These are phyloP conservation scores for Rhabdophis nuchalis DNA, from an alignment of 2,797 vertebrate species.

Conservation along the genomic window DNA sequence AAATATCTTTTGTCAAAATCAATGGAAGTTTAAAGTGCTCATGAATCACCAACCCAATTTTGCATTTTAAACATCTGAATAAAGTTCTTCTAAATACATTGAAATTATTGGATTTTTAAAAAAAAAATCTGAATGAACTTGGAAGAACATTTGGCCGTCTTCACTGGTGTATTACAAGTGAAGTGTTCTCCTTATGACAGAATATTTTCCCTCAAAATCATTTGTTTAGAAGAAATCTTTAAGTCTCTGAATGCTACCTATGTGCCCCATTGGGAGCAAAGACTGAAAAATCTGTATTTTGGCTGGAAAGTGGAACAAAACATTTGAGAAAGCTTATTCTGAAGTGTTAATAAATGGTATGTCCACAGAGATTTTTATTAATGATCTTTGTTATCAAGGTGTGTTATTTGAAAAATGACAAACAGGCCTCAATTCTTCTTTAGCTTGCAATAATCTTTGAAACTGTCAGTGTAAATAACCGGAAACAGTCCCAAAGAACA, in stretches of 20 bases:
- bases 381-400: constrained; percentile 25
- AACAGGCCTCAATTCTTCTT: neutral
- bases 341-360: constrained; percentile 25
- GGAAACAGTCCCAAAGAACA: neutral
- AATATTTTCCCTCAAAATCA: neutral
- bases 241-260: neutral
- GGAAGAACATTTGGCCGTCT: neutral
- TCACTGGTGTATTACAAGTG: neutral
- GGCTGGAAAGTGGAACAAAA: constrained; percentile 28
- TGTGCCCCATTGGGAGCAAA: neutral
- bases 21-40: neutral
- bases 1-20: neutral
- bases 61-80: neutral
- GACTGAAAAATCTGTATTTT: constrained; percentile 4
- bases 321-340: constrained; percentile 30
- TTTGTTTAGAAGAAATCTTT: neutral
- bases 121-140: neutral
- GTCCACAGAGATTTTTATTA: constrained; percentile 32
- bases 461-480: neutral
- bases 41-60: neutral
- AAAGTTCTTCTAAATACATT: neutral
- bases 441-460: neutral
- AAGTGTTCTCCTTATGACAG: neutral
- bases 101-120: neutral
- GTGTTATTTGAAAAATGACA: constrained; percentile 24